Conservation (phyloP, 2,888 invertebrate genomes). For the Axea sp. region DNA sequence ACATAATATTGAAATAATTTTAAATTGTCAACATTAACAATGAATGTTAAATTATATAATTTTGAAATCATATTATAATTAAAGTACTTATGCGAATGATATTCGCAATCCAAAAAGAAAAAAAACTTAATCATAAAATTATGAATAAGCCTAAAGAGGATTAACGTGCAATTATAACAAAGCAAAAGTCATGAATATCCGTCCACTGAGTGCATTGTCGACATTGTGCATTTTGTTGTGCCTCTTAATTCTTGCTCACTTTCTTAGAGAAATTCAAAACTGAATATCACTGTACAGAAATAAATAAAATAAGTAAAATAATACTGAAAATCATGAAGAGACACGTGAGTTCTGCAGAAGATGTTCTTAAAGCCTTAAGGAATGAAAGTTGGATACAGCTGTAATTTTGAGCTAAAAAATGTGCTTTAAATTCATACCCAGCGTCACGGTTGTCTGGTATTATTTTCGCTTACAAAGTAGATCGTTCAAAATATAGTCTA, state of each 20-base stretch:
- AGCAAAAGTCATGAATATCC: constrained; percentile 26
- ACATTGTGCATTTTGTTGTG: constrained; percentile 34
- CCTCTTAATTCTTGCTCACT: constrained; percentile 33
- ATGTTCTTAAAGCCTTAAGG: constrained; percentile 23
- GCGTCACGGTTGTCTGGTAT: no score
- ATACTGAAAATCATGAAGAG: constrained; percentile 23
- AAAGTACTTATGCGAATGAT: constrained; percentile 14
- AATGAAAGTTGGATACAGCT: constrained; percentile 28
- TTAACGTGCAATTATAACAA: constrained; percentile 38
- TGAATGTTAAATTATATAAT: constrained; percentile 10
- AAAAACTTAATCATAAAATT: constrained; percentile 35
- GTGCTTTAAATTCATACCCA: no score
- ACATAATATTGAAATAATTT: no score
- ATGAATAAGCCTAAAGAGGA: constrained; percentile 33
- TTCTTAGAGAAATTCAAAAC: constrained; percentile 38
- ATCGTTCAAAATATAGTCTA: no score
- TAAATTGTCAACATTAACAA: no score
- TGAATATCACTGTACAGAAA: constrained; percentile 35
- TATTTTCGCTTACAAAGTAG: no score
- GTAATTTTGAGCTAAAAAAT: constrained; percentile 45
- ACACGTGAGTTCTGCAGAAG: constrained; percentile 25
- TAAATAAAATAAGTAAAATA: constrained; percentile 49
- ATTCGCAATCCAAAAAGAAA: constrained; percentile 15
- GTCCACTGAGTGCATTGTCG: constrained; percentile 5
- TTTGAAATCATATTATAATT: constrained; percentile 9